These are phyloP conservation scores for Lethocerus indicus DNA, from an alignment of 1,140 invertebrate genomes.

Conservation along the genomic window DNA sequence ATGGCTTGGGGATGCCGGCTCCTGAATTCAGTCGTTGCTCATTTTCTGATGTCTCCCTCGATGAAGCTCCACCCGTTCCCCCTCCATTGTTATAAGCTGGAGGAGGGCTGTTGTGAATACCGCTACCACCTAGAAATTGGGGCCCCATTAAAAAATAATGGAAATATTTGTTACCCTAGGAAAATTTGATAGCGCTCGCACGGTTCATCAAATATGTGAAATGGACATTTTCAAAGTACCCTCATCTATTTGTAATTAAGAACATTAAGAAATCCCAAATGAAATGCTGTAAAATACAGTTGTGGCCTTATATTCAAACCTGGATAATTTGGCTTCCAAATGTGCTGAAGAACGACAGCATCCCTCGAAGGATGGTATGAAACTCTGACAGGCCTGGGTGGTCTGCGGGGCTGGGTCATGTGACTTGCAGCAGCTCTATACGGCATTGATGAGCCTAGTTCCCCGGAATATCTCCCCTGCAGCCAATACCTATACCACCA, in stretches of 20 bases:
- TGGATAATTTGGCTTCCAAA: conserved; percentile 26
- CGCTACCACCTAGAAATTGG: too few relatives aligned
- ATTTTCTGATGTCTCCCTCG: background rate
- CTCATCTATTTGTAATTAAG: too few relatives aligned
- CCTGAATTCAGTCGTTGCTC: background rate
- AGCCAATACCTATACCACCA: conserved; percentile 35
- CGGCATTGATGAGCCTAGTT: conserved; percentile 14
- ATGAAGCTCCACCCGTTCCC: background rate
- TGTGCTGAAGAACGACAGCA: conserved; percentile 28
- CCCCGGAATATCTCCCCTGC: conserved; percentile 24
- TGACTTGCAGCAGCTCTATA: conserved; percentile 23
- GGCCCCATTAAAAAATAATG: too few relatives aligned
- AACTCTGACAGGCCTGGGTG: conserved; percentile 18
- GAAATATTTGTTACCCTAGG: too few relatives aligned
- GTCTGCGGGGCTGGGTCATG: conserved; percentile 22
- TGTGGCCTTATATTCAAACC: too few relatives aligned
- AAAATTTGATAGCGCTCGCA: too few relatives aligned
- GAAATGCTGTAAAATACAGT: too few relatives aligned
- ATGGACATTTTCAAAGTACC: too few relatives aligned
- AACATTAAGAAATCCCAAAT: too few relatives aligned
- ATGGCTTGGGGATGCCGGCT: conserved; percentile 15
- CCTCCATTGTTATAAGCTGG: too few relatives aligned
- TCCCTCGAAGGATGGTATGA: conserved; percentile 22
- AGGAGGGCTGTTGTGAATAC: too few relatives aligned
- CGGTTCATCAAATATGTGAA: too few relatives aligned